Base-by-base conservation (phyloP, 1,140 invertebrate species). In the Pissodes strobi region DNA sequence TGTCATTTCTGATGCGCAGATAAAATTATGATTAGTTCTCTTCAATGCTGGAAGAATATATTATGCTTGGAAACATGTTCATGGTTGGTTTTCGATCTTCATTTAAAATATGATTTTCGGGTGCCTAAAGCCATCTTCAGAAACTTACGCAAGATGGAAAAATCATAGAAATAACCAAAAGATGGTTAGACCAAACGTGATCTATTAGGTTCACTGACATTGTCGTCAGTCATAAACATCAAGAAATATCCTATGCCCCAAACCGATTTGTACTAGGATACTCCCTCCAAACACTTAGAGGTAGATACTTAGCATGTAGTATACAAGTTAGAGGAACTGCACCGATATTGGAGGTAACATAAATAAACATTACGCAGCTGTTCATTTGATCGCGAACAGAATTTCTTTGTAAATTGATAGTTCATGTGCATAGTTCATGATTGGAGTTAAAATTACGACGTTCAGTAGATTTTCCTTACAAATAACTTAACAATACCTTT, bases 101-200 rank as follows among this genome's bases (percentile, higher is more conserved):
- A 43, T 43, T 43, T 43, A n/a, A 43, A 43, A 43, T 43, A 43
- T 43, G 39, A 43, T 43, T 43, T 43, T 43, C 39, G 39, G 39
- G 13, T 17, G 39, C 39, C 39, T 17, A 43, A 43, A 43, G 5
- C 39, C 39, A 17, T 43, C 39, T 43, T 13, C 39, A 43, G 13
- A 43, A 43, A 13, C 39, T 43, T 43, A 13, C 39, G 15, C 9
- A 43, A 43, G 39, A 43, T 43, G 39, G 39, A 43, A 43, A 6
- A 17, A 17, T 6, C 39, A n/a, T 17, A 43, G 15, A 43, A 43
- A 13, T 43, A 43, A 43, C 10, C 4, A 43, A 13, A 43, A 43
- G 39, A 43, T 43, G 39, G 39, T 5, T 43, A 43, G 15, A 17
- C 39, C 5, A 13, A 43, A 43, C 15, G n/a, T 43, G 4, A 43